phyloP scores from a whole-genome alignment of 2,888 invertebrate genomes.

The Meloe dianella region DNA sequence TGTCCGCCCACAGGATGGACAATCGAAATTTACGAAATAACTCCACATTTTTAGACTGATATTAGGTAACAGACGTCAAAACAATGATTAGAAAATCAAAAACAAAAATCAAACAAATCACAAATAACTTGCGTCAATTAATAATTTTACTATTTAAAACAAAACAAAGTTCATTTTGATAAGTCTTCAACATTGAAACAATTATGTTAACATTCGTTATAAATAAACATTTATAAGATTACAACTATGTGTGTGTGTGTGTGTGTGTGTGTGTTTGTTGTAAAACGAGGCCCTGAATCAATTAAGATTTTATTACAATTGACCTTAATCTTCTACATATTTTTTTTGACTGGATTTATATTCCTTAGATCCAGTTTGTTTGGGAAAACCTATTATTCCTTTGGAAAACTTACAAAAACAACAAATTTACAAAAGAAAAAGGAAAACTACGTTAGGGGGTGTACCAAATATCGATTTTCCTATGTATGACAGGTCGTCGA shows the following conservation, averaged over 20 bases:
- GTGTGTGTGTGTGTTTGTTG: no score
- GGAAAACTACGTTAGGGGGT: background rate
- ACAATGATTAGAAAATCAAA: background rate
- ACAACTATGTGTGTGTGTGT: no score
- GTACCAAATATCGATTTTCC: slow-evolving; percentile 14
- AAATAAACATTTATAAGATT: background rate
- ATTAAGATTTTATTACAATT: slow-evolving; percentile 12
- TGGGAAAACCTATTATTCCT: background rate
- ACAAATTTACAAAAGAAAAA: background rate
- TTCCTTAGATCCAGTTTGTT: slow-evolving; percentile 14
- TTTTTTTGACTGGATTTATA: slow-evolving; percentile 22
- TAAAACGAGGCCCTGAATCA: slow-evolving; percentile 8
- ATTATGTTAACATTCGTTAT: background rate
- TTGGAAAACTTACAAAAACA: background rate
- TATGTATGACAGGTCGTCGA: slow-evolving; percentile 23
- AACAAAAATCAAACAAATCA: no score
- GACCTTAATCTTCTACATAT: slow-evolving; percentile 21
- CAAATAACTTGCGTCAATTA: background rate
- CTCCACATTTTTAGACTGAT: background rate
- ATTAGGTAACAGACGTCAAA: background rate
- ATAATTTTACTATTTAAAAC: background rate
- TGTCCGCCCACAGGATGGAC: background rate
- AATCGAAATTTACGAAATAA: background rate
- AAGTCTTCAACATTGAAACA: background rate
- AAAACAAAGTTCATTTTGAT: slow-evolving; percentile 1